Evolutionary conservation across 1,140 invertebrate species (phyloP).

Genomic region (Plectrocnemia conspersa): DNA sequence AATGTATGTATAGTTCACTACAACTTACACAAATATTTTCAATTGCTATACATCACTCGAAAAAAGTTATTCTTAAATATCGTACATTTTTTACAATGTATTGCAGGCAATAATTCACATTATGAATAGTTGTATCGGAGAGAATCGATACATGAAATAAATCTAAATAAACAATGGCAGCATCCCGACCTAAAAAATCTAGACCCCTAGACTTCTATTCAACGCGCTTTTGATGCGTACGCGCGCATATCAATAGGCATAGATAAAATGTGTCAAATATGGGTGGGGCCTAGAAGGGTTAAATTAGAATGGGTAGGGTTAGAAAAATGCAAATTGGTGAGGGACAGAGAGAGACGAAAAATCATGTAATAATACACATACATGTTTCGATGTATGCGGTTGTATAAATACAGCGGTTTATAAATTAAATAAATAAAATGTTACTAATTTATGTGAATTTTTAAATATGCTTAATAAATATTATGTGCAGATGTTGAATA

Average conservation of each 20-base stretch:
- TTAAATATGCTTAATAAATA: no score
- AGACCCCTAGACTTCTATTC: constrained; percentile 3
- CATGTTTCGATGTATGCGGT: no score
- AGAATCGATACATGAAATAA: constrained; percentile 29
- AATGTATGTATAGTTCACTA: no score
- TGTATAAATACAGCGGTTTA: no score
- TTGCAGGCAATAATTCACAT: constrained; percentile 26
- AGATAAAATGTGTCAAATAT: constrained; percentile 28
- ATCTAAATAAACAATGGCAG: constrained; percentile 33
- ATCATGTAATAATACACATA: no score
- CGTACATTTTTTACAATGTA: neutral
- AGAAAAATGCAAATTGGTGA: neutral
- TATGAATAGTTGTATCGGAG: constrained; percentile 20
- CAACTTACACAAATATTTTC: no score
- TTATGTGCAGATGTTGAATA: no score
- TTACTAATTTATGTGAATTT: no score
- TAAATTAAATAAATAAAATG: no score
- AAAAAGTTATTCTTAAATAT: no score
- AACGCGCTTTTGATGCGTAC: neutral
- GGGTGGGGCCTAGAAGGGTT: constrained; percentile 27
- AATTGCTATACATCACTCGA: no score
- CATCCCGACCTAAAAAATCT: constrained; percentile 25
- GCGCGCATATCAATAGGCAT: constrained; percentile 2
- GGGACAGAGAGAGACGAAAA: constrained; percentile 4
- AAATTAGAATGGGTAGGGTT: constrained; percentile 17